Evolutionary conservation across 2,888 invertebrate species (phyloP), one percentile per base, ranked within the genome.

Genomic region (Apotomis turbidana): DNA sequence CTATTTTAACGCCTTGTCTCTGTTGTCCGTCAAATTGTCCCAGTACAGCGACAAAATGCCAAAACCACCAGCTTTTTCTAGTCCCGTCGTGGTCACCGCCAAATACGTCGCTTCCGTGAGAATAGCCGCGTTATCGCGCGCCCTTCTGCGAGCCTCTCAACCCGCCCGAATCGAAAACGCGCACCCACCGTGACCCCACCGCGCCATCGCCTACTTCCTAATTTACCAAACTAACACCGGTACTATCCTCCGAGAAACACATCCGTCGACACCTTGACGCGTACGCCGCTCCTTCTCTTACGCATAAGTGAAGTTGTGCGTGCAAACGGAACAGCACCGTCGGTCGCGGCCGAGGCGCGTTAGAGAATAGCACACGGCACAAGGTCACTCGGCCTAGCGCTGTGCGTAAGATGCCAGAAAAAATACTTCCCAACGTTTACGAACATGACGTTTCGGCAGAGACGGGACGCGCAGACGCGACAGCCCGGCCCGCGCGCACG

Each of bases 381-480:
- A 88, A 90, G 90, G 90, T 82, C 87, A 83, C 76, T 79, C 79
- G 78, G 83, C 82, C 85, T 82, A 85, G 81, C 82, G 85, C 82
- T 79, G 83, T 87, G 88, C 89, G 88, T 88, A 87, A 87, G 84
- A 86, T 82, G 83, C 81, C 81, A 83, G 83, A 86, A 87, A 89
- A 85, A 87, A 88, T 84, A 85, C 86, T 88, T 90, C 88, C 90
- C 90, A 90, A 87, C 85, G 83, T 87, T 79, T 80, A 77, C 77
- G 80, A 78, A 74, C 76, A 85, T 89, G 88, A 90, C 89, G 88
- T 82, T 78, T 74, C 54, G 75, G 58, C 85, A 86, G 78, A 85
- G 87, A 87, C 78, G 79, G 82, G 62, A 61, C 58, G 68, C 52
- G 68, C 67, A 67, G 71, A 67, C 46, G 59, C 60, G 69, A 49